Conservation (phyloP, 1,140 invertebrate species). For the Probaryconus sp. region DNA sequence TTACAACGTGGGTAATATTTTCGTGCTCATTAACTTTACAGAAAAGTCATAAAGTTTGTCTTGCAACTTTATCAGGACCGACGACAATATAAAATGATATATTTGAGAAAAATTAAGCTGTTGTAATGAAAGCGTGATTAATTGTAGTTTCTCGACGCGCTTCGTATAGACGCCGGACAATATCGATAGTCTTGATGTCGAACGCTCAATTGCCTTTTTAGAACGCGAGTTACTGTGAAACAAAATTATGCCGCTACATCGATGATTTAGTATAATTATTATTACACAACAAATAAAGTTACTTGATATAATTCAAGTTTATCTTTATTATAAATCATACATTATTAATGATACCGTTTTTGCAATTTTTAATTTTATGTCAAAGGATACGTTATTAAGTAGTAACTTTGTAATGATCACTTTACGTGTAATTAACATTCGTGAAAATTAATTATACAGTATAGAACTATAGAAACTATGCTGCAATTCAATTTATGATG, state of each 20-base stretch:
- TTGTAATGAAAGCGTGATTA: slow-evolving; percentile 14
- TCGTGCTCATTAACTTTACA: slow-evolving; percentile 3
- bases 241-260: slow-evolving; percentile 2
- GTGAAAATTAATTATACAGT: too few relatives aligned
- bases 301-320: too few relatives aligned
- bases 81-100: slow-evolving; percentile 15
- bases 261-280: slow-evolving; percentile 10
- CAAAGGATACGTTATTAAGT: too few relatives aligned
- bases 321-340: too few relatives aligned
- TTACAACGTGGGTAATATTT: neutral
- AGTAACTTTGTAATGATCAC: too few relatives aligned
- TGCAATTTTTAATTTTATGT: too few relatives aligned
- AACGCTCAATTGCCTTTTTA: slow-evolving; percentile 20
- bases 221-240: slow-evolving; percentile 1
- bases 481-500: too few relatives aligned
- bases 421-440: too few relatives aligned
- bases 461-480: too few relatives aligned
- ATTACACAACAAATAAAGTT: too few relatives aligned
- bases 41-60: too few relatives aligned
- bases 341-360: too few relatives aligned
- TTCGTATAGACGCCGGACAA: slow-evolving; percentile 5
- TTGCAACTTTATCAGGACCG: slow-evolving; percentile 15
- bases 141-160: slow-evolving; percentile 13
- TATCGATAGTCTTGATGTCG: slow-evolving; percentile 17
- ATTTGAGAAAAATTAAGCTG: slow-evolving; percentile 12